These are phyloP conservation scores for Coracopsis vasa DNA, from an alignment of 2,113 vertebrate genomes.

Conservation along the genomic window DNA sequence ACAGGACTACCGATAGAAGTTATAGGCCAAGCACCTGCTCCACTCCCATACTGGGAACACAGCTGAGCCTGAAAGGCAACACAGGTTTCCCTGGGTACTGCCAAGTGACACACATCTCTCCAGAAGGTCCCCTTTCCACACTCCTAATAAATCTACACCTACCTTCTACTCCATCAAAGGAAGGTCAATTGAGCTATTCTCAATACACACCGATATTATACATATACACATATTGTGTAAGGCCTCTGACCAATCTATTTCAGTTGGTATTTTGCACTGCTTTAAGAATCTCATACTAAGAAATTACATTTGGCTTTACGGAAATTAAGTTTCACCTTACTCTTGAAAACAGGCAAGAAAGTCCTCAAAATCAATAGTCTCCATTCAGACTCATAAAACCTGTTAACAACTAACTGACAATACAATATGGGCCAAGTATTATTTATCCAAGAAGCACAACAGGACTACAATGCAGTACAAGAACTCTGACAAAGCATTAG, in stretches of 20 bases:
- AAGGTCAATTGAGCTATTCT: background rate
- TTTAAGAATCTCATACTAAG: background rate
- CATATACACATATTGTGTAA: fast-evolving
- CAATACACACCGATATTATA: background rate
- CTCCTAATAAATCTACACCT: background rate
- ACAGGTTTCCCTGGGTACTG: background rate
- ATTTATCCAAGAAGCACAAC: fast-evolving
- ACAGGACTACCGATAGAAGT: background rate
- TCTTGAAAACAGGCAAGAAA: background rate
- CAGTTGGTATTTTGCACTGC: background rate
- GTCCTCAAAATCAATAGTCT: background rate
- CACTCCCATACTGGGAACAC: background rate
- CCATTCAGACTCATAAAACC: background rate
- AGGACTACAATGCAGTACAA: background rate
- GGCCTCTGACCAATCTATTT: background rate
- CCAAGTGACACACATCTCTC: background rate
- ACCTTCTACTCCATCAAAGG: background rate
- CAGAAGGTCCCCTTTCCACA: background rate
- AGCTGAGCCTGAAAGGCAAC: background rate
- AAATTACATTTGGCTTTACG: background rate
- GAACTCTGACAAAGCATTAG: background rate
- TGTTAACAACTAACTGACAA: background rate
- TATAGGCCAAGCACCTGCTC: background rate
- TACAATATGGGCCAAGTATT: background rate
- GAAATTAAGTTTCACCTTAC: background rate